Conservation (phyloP, 2,797 vertebrate species). For the Hoplostethus atlanticus region DNA sequence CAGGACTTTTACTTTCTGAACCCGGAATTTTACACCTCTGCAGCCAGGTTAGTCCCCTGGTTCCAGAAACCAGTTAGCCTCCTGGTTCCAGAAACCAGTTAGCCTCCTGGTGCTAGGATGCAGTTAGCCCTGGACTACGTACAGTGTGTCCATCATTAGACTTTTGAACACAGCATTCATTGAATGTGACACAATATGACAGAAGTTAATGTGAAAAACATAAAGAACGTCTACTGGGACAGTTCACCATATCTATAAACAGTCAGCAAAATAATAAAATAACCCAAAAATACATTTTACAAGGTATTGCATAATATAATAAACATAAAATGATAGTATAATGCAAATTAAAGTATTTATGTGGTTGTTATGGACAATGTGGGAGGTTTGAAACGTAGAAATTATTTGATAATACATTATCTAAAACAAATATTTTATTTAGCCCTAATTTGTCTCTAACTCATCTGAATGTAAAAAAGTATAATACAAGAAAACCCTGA, state of each 20-base stretch:
- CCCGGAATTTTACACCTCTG: too few species aligned
- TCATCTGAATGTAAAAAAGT: neutral
- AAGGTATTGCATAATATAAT: neutral
- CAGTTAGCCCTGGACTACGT: too few species aligned
- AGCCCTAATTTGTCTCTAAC: neutral
- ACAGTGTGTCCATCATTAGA: slow-evolving; percentile 43
- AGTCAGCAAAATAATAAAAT: neutral
- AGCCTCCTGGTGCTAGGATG: too few species aligned
- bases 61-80: too few species aligned
- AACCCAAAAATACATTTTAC: neutral
- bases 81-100: too few species aligned
- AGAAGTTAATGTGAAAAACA: neutral
- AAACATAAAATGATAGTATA: neutral
- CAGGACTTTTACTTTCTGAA: too few species aligned
- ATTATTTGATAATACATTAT: neutral
- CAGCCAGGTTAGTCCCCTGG: too few species aligned
- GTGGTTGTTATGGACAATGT: neutral
- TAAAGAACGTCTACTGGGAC: neutral
- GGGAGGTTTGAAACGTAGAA: neutral
- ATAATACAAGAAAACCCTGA: too few species aligned
- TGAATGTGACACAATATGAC: neutral
- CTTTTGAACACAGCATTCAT: too few species aligned
- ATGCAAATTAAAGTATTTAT: neutral
- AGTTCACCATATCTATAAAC: neutral
- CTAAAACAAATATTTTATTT: too few species aligned